Evolutionary conservation across 2,888 invertebrate genomes (phyloP), one percentile per base, ranked within the genome.

Genomic region (Graphium colonna): DNA sequence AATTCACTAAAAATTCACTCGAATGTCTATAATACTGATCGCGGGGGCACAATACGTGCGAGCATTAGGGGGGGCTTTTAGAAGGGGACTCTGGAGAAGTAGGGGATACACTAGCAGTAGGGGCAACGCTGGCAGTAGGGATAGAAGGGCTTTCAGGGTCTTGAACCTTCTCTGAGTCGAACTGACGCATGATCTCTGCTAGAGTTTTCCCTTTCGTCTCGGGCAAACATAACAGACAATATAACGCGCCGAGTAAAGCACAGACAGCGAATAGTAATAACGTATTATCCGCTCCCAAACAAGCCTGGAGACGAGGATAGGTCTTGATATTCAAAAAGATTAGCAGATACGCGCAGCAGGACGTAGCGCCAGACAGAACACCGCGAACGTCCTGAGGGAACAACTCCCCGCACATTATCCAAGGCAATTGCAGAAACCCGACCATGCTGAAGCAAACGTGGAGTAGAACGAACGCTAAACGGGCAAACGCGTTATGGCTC

Each of bases 361-460:
- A 92, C 0, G 94, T 94, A 0, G 94, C 77, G 0, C 94, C 94
- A 0, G 93, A 92, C 91, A 94, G 92, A 0, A 93, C 91, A 0
- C 94, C 93, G 60, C 94, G 82, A 1, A 93, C 93, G 53, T 91
- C 90, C 58, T 94, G 85, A 1, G 94, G 94, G 64, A 94, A 94
- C 40, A 94, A 70, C 67, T 94, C 94, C 1, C 94, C 94, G 0
- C 93, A 94, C 92, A 95, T 92, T 21, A 94, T 92, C 94, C 94
- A 94, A 0, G 94, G 94, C 3, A 95, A 81, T 17, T 94, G 94
- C 0, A 94, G 75, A 74, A 93, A 94, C 0, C 94, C 94, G 1
- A 94, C 89, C 94, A 94, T 95, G 57, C 93, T 93, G 65, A 93
- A 93, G 0, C 92, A 92, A 0, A 95, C 94, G 70, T 94, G 94